A percentile compares a stretch with the other conserved stretches of the same genome.
Evolutionary conservation across 2,797 vertebrate genomes (phyloP).

Genomic region (Gymnodraco acuticeps): DNA sequence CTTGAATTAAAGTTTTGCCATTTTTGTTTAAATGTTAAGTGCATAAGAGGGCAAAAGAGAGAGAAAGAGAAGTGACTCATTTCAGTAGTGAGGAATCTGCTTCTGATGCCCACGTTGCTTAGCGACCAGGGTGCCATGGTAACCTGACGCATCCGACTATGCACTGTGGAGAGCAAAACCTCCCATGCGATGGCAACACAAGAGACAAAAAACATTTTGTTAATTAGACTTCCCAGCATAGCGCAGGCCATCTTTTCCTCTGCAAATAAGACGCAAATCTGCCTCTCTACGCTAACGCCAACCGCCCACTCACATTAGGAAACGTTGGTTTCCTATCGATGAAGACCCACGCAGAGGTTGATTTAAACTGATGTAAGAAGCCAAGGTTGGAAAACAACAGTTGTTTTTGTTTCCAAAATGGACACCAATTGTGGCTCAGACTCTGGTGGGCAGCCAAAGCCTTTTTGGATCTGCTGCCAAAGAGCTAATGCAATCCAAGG

Average conservation of each 20-base stretch:
- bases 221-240: conserved; percentile 34
- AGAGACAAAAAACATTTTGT: conserved; percentile 45
- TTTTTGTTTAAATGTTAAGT: conserved; percentile 24
- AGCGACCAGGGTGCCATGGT: conserved; percentile 69
- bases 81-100: conserved; percentile 54
- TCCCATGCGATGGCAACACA: conserved; percentile 30
- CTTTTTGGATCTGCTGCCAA: conserved; percentile 68
- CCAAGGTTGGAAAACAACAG: conserved; percentile 56
- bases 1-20: conserved; percentile 35
- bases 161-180: conserved; percentile 30
- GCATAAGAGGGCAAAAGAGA: neutral
- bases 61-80: conserved; percentile 43
- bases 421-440: conserved; percentile 46
- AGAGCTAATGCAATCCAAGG: conserved; percentile 64
- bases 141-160: conserved; percentile 61
- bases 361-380: conserved; percentile 37
- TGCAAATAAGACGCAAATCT: conserved; percentile 33
- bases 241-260: conserved; percentile 29
- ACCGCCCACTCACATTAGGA: conserved; percentile 46
- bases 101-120: conserved; percentile 66
- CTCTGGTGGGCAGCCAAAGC: conserved; percentile 62
- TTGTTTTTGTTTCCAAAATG: conserved; percentile 65
- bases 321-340: conserved; percentile 26
- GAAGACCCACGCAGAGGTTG: conserved; percentile 23
- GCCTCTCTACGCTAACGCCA: conserved; percentile 23